Percentiles rank a stretch among this genome's conserved stretches.
These are phyloP conservation scores for Callyntrura sp. DNA, from an alignment of 2,888 invertebrate genomes.

Conservation along the genomic window DNA sequence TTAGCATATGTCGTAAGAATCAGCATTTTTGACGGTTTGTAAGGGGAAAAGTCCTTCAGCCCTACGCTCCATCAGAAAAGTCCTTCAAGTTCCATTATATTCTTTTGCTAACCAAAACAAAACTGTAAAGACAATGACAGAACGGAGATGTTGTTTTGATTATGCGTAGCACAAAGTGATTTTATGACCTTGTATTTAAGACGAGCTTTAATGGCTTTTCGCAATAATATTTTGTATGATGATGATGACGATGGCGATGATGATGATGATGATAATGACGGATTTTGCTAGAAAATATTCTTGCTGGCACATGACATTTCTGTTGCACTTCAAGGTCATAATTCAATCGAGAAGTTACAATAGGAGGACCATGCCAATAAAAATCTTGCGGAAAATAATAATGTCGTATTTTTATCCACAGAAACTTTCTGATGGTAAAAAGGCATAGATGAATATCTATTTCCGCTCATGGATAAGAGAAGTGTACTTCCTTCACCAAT, in stretches of 20 bases:
- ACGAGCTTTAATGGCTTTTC: slow-evolving; percentile 76
- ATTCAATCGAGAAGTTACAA: slow-evolving; percentile 59
- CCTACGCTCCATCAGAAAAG: slow-evolving; percentile 71
- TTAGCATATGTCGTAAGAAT: background rate
- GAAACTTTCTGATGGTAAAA: background rate
- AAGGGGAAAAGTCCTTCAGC: slow-evolving; percentile 57
- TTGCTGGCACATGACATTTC: slow-evolving; percentile 65
- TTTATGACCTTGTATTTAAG: slow-evolving; percentile 70
- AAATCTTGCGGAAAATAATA: background rate
- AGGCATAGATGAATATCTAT: slow-evolving; percentile 3
- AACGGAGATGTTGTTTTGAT: slow-evolving; percentile 68
- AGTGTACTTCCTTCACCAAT: slow-evolving; percentile 2
- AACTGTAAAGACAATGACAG: slow-evolving; percentile 67
- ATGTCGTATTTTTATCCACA: background rate
- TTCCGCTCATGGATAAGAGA: slow-evolving; percentile 7
- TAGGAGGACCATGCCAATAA: slow-evolving; percentile 53
- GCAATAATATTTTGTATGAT: slow-evolving; percentile 66
- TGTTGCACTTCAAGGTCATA: slow-evolving; percentile 59
- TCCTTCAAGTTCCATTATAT: slow-evolving; percentile 75
- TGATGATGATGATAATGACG: slow-evolving; percentile 55
- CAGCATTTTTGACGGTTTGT: background rate
- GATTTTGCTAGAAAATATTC: slow-evolving; percentile 57
- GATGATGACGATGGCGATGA: slow-evolving; percentile 16
- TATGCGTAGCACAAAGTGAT: slow-evolving; percentile 58
- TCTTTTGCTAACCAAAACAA: slow-evolving; percentile 63